Evolutionary conservation across 2,113 vertebrate genomes (phyloP).

Genomic region (Clarias magur): DNA sequence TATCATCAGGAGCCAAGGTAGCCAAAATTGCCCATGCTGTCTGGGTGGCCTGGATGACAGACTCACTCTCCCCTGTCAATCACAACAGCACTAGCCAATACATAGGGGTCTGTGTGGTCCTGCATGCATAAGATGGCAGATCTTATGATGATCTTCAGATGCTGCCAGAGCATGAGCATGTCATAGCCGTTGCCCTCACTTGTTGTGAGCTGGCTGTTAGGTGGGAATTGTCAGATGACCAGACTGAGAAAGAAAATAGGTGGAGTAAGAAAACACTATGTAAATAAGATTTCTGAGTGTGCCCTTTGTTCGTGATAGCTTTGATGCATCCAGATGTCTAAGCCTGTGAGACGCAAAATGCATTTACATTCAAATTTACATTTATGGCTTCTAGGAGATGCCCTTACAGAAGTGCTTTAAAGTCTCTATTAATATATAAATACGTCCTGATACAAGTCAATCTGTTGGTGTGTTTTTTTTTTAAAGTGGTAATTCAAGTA

Average conservation of each 20-base stretch:
- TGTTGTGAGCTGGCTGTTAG: background rate
- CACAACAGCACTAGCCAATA: background rate
- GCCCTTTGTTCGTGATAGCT: background rate
- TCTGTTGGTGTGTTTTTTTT: too few relatives aligned
- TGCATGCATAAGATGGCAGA: too few relatives aligned
- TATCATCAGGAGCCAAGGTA: background rate
- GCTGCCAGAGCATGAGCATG: too few relatives aligned
- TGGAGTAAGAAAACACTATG: background rate
- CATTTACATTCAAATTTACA: too few relatives aligned
- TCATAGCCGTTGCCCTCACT: background rate
- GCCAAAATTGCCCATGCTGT: background rate
- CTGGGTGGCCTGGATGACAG: background rate
- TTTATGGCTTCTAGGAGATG: too few relatives aligned
- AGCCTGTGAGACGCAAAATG: background rate
- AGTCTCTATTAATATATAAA: too few relatives aligned
- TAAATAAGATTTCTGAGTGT: background rate
- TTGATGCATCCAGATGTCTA: background rate
- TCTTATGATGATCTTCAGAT: too few relatives aligned
- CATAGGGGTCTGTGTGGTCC: too few relatives aligned
- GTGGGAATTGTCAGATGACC: background rate
- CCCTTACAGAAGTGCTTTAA: too few relatives aligned
- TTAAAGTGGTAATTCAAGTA: too few relatives aligned
- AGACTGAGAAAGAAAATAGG: background rate
- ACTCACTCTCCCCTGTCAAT: background rate
- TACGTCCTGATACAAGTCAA: too few relatives aligned